These are phyloP conservation scores for Thereva unica DNA, from an alignment of 2,888 invertebrate genomes.

Conservation along the genomic window DNA sequence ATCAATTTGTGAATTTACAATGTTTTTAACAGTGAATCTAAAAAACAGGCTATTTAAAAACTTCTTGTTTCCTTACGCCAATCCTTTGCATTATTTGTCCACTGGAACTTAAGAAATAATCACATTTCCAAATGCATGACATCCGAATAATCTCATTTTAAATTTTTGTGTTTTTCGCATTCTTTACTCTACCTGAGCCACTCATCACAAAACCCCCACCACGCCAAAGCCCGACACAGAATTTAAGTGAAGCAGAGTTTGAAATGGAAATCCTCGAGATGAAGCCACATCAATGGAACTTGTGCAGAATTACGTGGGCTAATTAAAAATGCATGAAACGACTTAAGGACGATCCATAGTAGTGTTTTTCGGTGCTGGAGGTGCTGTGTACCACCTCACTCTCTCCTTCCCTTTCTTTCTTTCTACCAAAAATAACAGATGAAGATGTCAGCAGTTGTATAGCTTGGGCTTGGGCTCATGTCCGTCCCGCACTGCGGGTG, in stretches of 20 bases:
- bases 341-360: conserved; percentile 35
- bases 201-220: not conserved
- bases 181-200: not conserved
- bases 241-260: conserved; percentile 9
- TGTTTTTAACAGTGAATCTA: too few relatives aligned
- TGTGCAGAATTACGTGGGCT: conserved; percentile 38
- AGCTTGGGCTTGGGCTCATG: not conserved
- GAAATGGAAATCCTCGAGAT: conserved; percentile 37
- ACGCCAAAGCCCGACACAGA: not conserved
- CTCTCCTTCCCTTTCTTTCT: too few relatives aligned
- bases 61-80: too few relatives aligned
- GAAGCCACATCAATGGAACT: conserved; percentile 38
- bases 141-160: not conserved
- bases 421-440: too few relatives aligned
- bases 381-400: too few relatives aligned
- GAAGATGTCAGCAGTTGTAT: too few relatives aligned
- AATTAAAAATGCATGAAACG: conserved; percentile 42
- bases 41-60: too few relatives aligned
- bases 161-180: conserved; percentile 3
- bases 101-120: too few relatives aligned
- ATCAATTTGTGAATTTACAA: too few relatives aligned
- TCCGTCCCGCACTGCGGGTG: conserved; percentile 16
- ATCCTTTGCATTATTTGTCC: too few relatives aligned
- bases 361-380: conserved; percentile 12
- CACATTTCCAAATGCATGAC: too few relatives aligned